Evolutionary conservation across 30 jellyfish, hydroid and myxozoan species (phyloP), one percentile per base, ranked within the genome.

Genomic region (Turritopsis rubra): DNA sequence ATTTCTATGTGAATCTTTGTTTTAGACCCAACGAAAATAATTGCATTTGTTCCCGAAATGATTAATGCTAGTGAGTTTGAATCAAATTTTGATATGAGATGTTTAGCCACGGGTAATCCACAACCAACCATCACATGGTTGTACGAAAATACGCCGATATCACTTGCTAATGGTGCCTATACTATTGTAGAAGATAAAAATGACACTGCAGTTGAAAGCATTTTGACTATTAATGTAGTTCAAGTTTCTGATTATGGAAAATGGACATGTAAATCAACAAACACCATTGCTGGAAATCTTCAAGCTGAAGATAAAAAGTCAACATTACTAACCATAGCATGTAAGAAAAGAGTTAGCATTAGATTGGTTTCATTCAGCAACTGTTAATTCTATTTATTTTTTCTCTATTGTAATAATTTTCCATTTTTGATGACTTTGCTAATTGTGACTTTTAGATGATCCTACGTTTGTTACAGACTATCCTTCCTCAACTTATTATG

Each of bases 241-340:
- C 65, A 30, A 21, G 28, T 74, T 21, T 28, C 53, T 24, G 82
- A 74, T 74, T 74, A 24, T 74, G 82, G 82, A 30, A 29, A 74
- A 26, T 74, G 82, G 82, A 74, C 82, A 74, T 74, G 82, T 71
- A 29, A 74, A 74, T 73, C 82, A 7, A 74, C 13, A 16, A 74
- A 74, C 82, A 74, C 82, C 7, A 26, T 74, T 26, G 82, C 73
- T n/a, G 82, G 82, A 24, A 74, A 74, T 29, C 24, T 74, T 26
- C 26, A 20, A 24, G 82, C 82, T 23, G 24, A 21, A 21, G 82
- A 74, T 74, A n/a, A 26, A 20, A 30, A 26, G 28, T n/a, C 53
- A 13, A 74, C 82, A 21, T 74, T 74, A 4, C 0, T 74, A 30
- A 74, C 65, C 9, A 74, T 74, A 28, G 24, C 65, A 24, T 74